Percentiles rank a stretch among this genome's conserved stretches.
Conservation (phyloP, 2,888 invertebrate genomes). For the Hypercompe scribonia region DNA sequence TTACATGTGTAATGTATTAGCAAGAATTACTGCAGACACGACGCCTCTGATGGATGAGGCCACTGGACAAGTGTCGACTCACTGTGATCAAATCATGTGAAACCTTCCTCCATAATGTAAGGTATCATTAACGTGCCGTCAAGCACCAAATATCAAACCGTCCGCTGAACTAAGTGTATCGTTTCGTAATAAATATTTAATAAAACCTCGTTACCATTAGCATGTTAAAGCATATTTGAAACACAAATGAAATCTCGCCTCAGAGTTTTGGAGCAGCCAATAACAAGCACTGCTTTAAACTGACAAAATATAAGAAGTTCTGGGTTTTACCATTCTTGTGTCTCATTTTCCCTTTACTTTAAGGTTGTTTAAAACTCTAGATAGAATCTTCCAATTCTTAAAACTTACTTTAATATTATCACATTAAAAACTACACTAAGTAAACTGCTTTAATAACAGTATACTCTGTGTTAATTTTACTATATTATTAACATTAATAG, state of each 20-base stretch:
- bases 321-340: conserved; percentile 14
- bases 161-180: conserved; percentile 27
- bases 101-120: conserved; percentile 38
- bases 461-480: too few species aligned
- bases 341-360: conserved; percentile 20
- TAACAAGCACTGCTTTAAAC: conserved; percentile 26
- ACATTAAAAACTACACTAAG: too few species aligned
- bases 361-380: not conserved
- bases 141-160: conserved; percentile 23
- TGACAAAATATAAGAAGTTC: conserved; percentile 21
- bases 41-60: conserved; percentile 63
- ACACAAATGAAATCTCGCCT: conserved; percentile 29
- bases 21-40: conserved; percentile 52
- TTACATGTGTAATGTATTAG: conserved; percentile 44
- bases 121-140: conserved; percentile 40
- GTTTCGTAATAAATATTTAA: conserved; percentile 36
- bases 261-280: conserved; percentile 17
- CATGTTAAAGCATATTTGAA: conserved; percentile 30
- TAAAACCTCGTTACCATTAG: conserved; percentile 25
- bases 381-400: not conserved
- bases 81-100: conserved; percentile 67
- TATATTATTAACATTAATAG: too few species aligned
- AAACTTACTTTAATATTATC: not conserved
- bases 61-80: conserved; percentile 63
- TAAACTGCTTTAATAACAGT: too few species aligned